phyloP scores from a whole-genome alignment of 2,113 vertebrate species.

The Hippotragus niger region DNA sequence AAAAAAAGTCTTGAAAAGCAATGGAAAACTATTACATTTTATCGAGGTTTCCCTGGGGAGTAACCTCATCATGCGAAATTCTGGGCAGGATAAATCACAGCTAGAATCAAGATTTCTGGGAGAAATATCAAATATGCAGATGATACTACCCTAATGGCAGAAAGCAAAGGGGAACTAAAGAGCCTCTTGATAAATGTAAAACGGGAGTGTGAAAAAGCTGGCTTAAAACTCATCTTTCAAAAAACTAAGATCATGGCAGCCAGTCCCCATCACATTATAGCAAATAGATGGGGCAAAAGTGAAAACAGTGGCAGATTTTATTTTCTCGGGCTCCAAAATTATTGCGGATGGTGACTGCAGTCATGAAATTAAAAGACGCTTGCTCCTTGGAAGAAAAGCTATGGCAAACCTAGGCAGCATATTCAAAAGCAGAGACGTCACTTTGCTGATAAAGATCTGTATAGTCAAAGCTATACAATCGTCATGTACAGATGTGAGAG shows the following conservation, averaged over 20 bases:
- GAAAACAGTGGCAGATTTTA: not conserved
- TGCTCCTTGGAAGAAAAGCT: not conserved
- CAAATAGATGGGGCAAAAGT: not conserved
- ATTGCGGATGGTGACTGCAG: not conserved
- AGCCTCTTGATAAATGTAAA: not conserved
- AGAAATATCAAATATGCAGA: not conserved
- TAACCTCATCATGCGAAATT: not conserved
- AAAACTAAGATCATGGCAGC: not conserved
- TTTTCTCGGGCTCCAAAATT: not conserved
- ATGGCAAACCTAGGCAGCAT: not conserved
- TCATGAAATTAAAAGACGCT: not conserved
- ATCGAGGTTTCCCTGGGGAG: not conserved
- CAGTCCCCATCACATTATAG: not conserved
- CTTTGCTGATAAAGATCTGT: not conserved
- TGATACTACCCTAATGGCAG: not conserved
- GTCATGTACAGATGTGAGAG: not conserved
- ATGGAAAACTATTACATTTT: not conserved
- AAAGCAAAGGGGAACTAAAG: not conserved
- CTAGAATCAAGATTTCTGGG: not conserved
- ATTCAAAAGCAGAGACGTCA: not conserved
- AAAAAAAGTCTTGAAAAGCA: not conserved
- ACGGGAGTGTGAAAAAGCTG: not conserved
- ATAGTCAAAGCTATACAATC: not conserved
- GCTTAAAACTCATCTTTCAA: not conserved
- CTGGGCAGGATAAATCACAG: not conserved